Evolutionary conservation across 2,113 vertebrate species (phyloP), one percentile per base, ranked within the genome.

Genomic region (Neodontobutis hainanensis): DNA sequence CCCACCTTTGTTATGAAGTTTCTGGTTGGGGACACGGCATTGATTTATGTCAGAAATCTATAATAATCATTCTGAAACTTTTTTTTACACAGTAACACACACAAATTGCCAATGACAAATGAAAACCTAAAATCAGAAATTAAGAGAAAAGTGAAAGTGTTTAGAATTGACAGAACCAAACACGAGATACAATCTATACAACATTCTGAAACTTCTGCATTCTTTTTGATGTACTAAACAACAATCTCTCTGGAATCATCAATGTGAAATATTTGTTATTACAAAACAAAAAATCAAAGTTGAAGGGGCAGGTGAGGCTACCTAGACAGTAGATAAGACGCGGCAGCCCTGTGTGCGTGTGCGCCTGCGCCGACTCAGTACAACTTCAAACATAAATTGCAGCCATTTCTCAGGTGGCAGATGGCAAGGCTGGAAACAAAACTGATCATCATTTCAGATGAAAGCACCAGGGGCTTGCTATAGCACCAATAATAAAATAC

Each of bases 381-480:
- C 36, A 65, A 80, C 73, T 82, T 75, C 68, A 75, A 61, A 81
- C 70, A 79, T 40, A 45, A 83, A 85, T 70, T 6, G 52, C 44
- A 19, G 59, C 64, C 16, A 84, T 87, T 80, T 91, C 81, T 85
- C 81, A 85, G 79, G 68, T 89, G 85, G 77, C 81, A 80, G 68
- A 77, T 67, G 57, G 65, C 68, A 60, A 53, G 27, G 46, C 71
- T 84, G 70, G 50, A 70, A 86, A 85, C 67, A 76, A 76, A 75
- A 67, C 73, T 34, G 74, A 89, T 81, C 77, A 87, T 75, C 70
- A 82, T 83, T 77, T 60, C 52, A 80, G 66, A 86, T 77, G 56
- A 89, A 84, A 82, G 66, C 44, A 59, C 40, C 46, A 8, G 48
- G 43, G 34, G 55, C 2, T 46, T 48, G 50, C 49, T 65, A 76